Evolutionary conservation across 1,140 invertebrate species (phyloP).

Genomic region (Lepidotrigona ventralis): DNA sequence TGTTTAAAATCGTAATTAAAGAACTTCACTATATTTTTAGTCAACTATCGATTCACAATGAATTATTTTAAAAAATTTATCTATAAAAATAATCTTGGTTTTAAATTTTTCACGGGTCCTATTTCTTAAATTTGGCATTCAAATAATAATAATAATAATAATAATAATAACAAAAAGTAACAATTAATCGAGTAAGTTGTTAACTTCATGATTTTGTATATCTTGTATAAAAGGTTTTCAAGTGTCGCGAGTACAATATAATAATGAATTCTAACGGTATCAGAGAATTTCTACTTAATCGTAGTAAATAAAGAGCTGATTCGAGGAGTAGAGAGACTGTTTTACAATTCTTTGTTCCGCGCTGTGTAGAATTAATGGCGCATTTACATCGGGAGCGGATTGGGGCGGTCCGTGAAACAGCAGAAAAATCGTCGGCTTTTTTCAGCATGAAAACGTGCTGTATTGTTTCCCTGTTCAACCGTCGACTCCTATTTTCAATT

Average conservation of each 20-base stretch:
- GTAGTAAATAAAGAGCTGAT: neutral
- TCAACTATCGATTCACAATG: no score
- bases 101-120: no score
- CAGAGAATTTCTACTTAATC: neutral
- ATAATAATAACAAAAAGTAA: no score
- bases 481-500: conserved; percentile 10
- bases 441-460: neutral
- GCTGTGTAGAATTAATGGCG: conserved; percentile 19
- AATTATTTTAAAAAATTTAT: no score
- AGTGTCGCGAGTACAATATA: neutral
- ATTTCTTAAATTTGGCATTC: no score
- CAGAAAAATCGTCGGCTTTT: conserved; percentile 31
- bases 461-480: neutral
- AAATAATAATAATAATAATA: no score
- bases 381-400: conserved; percentile 30
- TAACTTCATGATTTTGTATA: neutral
- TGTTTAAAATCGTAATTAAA: no score
- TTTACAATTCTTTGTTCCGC: neutral
- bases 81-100: no score
- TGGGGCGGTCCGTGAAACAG: conserved; percentile 8
- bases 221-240: neutral
- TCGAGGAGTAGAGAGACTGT: neutral
- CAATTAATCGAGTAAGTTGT: no score
- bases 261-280: neutral
- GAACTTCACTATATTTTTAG: no score